phyloP scores from a whole-genome alignment of 1,140 invertebrate genomes.

The Eriocheir sinensis region DNA sequence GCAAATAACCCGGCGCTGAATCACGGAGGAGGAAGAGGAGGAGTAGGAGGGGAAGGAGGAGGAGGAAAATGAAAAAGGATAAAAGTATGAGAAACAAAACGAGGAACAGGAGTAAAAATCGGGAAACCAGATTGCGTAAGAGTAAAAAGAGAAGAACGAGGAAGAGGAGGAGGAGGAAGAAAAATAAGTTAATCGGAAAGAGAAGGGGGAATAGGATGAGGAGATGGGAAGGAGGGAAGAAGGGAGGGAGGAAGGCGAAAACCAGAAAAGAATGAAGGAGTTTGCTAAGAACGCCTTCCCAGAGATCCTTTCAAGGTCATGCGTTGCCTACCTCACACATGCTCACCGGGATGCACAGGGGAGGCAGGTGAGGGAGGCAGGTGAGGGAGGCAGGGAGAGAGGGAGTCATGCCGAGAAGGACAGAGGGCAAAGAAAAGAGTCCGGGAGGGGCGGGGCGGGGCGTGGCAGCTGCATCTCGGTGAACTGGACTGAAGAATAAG shows the following conservation, averaged over 20 bases:
- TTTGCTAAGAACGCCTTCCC: neutral
- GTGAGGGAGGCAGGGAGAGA: too few relatives aligned
- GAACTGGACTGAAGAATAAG: too few relatives aligned
- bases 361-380: neutral
- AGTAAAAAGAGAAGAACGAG: neutral
- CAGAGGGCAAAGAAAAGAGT: too few relatives aligned
- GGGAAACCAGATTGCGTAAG: neutral
- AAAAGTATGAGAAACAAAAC: neutral
- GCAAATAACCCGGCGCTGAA: neutral
- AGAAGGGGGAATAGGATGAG: neutral
- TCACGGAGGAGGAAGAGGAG: neutral
- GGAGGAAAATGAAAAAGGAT: neutral
- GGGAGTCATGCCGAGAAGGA: too few relatives aligned
- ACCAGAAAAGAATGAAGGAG: too few relatives aligned
- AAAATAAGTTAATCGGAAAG: too few relatives aligned
- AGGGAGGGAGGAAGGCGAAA: neutral
- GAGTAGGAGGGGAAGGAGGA: neutral
- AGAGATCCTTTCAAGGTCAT: conserved; percentile 18
- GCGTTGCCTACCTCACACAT: neutral
- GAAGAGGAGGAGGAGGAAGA: neutral
- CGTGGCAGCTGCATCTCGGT: too few relatives aligned
- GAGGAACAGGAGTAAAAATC: neutral
- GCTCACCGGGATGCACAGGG: neutral
- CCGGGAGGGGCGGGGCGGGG: too few relatives aligned
- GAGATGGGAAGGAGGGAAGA: neutral